Percentiles rank a stretch among this genome's conserved stretches.
Conservation (phyloP, 2,113 vertebrate genomes). For the Cynoglossus semilaevis region DNA sequence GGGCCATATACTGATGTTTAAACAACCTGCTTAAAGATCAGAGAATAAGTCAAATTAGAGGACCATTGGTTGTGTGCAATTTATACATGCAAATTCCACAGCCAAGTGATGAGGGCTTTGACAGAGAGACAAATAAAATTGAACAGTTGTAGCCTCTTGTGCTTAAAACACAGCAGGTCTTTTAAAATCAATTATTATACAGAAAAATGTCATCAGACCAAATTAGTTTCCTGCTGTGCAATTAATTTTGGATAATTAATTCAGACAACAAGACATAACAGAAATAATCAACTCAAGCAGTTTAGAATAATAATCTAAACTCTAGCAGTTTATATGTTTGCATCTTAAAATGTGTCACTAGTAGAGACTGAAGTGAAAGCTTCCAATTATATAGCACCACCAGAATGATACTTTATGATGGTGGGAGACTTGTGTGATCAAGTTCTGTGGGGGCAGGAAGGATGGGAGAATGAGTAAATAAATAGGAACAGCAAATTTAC, state of each 20-base stretch:
- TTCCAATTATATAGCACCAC: constrained; percentile 29
- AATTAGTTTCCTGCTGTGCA: constrained; percentile 62
- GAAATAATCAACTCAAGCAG: constrained; percentile 12
- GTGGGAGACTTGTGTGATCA: constrained; percentile 52
- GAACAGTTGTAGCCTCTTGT: constrained; percentile 20
- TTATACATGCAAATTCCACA: background rate
- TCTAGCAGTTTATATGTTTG: background rate
- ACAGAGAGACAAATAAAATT: too few relatives aligned
- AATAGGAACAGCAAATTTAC: constrained; percentile 68
- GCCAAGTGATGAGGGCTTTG: too few relatives aligned
- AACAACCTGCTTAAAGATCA: too few relatives aligned
- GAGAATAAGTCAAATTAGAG: too few relatives aligned
- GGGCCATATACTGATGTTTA: background rate
- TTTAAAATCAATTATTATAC: constrained; percentile 66
- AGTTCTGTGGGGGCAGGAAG: constrained; percentile 38
- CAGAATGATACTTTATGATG: constrained; percentile 52
- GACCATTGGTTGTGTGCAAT: too few relatives aligned
- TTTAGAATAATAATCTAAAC: background rate
- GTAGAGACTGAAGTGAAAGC: constrained; percentile 17
- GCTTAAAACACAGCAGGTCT: constrained; percentile 56
- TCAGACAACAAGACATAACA: constrained; percentile 35
- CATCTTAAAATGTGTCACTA: constrained; percentile 20
- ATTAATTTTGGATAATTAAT: constrained; percentile 39
- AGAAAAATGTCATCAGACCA: constrained; percentile 61
- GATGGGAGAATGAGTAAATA: constrained; percentile 38